Conservation (phyloP, 1,140 invertebrate genomes). For the Drosophila lini region DNA sequence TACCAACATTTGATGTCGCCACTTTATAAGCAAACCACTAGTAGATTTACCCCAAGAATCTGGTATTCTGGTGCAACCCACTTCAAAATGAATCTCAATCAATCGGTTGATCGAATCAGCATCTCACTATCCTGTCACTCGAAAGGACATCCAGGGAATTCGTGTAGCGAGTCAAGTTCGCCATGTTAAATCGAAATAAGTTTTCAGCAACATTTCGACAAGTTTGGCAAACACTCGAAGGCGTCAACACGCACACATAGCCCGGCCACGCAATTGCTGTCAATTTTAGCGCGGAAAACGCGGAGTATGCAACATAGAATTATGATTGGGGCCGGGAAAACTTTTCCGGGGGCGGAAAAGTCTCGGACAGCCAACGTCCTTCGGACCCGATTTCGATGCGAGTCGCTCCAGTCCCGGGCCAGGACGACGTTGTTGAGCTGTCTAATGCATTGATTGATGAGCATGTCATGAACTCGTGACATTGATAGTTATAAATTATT, state of each 20-base stretch:
- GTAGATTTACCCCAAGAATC: background rate
- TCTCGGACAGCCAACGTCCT: slow-evolving; percentile 42
- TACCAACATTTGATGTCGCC: background rate
- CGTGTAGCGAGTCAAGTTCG: slow-evolving; percentile 33
- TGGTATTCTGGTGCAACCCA: slow-evolving; percentile 2
- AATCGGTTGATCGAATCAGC: slow-evolving; percentile 17
- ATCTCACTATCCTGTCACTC: background rate
- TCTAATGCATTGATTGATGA: slow-evolving; percentile 82
- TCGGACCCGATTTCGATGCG: slow-evolving; percentile 23
- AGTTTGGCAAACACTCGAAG: slow-evolving; percentile 52
- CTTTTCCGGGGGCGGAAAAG: slow-evolving; percentile 43
- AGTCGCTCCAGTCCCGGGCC: slow-evolving; percentile 8
- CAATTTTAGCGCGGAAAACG: slow-evolving; percentile 66
- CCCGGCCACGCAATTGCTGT: slow-evolving; percentile 63
- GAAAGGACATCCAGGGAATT: slow-evolving; percentile 6
- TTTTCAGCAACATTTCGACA: slow-evolving; percentile 59
- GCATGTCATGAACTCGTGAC: slow-evolving; percentile 81
- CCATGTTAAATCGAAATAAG: slow-evolving; percentile 58
- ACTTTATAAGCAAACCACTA: background rate
- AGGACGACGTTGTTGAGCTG: slow-evolving; percentile 52
- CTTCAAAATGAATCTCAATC: slow-evolving; percentile 49
- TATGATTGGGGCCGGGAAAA: slow-evolving; percentile 51
- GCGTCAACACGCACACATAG: slow-evolving; percentile 28
- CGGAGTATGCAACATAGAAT: slow-evolving; percentile 67
- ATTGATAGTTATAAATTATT: slow-evolving; percentile 83